Evolutionary conservation across 2,797 vertebrate species (phyloP).

Genomic region (Champsocephalus gunnari): DNA sequence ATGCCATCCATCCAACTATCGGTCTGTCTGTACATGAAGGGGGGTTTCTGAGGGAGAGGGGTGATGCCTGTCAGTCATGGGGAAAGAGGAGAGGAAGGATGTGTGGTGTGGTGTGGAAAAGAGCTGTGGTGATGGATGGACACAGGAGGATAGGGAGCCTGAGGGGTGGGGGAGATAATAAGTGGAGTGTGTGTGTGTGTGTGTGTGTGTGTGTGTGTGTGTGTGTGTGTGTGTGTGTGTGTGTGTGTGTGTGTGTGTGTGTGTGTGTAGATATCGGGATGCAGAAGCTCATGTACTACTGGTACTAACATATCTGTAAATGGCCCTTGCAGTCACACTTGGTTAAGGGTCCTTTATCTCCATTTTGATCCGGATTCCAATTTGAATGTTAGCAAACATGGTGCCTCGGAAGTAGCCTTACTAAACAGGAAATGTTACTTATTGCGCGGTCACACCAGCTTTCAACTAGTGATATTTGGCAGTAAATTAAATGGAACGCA

Average conservation of each 20-base stretch:
- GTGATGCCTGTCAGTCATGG: slow-evolving; percentile 30
- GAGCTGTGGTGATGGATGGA: slow-evolving; percentile 13
- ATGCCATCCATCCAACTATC: slow-evolving; percentile 42
- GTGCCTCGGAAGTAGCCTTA: neutral
- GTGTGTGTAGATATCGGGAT: neutral
- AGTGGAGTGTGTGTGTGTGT: neutral
- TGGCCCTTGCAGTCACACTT: neutral
- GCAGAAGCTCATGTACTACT: neutral
- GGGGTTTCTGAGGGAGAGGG: neutral
- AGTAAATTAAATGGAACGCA: neutral
- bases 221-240: neutral
- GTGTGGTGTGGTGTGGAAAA: slow-evolving; percentile 17
- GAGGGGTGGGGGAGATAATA: slow-evolving; percentile 1
- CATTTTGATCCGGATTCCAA: neutral
- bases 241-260: neutral
- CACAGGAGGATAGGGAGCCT: neutral
- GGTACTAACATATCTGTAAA: neutral
- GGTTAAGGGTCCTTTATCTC: neutral
- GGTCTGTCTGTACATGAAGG: slow-evolving; percentile 28
- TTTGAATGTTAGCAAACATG: neutral
- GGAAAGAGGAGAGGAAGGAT: slow-evolving; percentile 21
- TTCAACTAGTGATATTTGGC: neutral
- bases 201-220: neutral
- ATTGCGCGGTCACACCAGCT: neutral
- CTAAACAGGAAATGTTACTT: neutral